These are phyloP conservation scores for Bolborhynchus lineola DNA, from an alignment of 2,113 vertebrate species.

Conservation along the genomic window DNA sequence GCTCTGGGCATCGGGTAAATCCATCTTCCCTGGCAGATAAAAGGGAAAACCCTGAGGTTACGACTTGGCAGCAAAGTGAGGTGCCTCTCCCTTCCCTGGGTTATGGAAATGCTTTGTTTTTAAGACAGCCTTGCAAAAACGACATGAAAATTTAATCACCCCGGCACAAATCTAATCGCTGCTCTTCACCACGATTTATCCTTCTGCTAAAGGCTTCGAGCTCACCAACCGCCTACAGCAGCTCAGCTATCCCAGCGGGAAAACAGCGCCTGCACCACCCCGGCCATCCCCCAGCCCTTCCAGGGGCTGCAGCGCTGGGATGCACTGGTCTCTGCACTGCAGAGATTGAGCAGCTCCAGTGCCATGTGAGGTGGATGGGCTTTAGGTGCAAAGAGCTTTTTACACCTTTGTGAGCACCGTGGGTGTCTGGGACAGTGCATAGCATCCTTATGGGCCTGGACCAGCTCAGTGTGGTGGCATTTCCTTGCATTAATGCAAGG, in stretches of 20 bases:
- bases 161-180: not conserved
- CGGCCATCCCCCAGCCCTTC: not conserved
- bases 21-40: not conserved
- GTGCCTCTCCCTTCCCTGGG: not conserved
- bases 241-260: not conserved
- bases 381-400: not conserved
- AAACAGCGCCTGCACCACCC: accelerated
- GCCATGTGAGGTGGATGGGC: accelerated
- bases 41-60: not conserved
- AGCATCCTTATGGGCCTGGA: accelerated
- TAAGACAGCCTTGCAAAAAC: slow-evolving; percentile 5
- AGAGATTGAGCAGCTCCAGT: not conserved
- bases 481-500: not conserved
- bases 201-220: not conserved
- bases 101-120: not conserved
- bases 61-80: not conserved
- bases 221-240: accelerated
- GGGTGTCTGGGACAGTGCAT: accelerated
- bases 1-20: not conserved
- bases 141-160: slow-evolving; percentile 22
- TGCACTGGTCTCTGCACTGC: accelerated
- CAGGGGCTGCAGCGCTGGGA: not conserved
- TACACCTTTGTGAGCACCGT: not conserved
- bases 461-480: not conserved
- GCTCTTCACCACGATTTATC: not conserved